Percentiles rank a stretch among this genome's conserved stretches.
These are phyloP conservation scores for Calliphora vomitoria DNA, from an alignment of 2,888 invertebrate species.

Conservation along the genomic window DNA sequence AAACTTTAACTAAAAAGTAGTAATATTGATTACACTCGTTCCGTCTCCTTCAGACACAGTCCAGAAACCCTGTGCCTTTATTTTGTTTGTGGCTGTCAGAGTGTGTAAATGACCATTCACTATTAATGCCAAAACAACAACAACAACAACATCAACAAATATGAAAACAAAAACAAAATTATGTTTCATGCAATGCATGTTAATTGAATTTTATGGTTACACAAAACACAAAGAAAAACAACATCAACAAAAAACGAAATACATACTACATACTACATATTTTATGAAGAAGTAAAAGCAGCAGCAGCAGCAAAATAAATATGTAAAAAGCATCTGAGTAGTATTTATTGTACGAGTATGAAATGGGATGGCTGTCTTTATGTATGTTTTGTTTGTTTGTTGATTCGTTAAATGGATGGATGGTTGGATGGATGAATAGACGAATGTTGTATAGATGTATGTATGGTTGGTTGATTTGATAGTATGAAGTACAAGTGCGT, in stretches of 20 bases:
- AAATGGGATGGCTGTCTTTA: not conserved
- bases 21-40: not conserved
- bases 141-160: not conserved
- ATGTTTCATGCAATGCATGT: slow-evolving; percentile 66
- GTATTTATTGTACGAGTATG: not conserved
- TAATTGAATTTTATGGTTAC: slow-evolving; percentile 70
- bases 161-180: slow-evolving; percentile 22
- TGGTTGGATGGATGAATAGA: slow-evolving; percentile 10
- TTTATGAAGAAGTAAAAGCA: slow-evolving; percentile 6
- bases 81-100: not conserved
- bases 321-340: slow-evolving; percentile 11
- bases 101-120: slow-evolving; percentile 41
- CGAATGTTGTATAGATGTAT: not conserved
- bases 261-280: no score
- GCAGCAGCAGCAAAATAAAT: not conserved
- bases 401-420: not conserved
- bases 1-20: not conserved
- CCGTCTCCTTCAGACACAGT: not conserved
- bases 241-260: slow-evolving; percentile 3
- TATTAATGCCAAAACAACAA: slow-evolving; percentile 13
- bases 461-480: not conserved
- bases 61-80: not conserved
- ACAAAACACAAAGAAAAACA: slow-evolving; percentile 16
- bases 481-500: slow-evolving; percentile 43
- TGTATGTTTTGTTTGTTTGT: not conserved